These are phyloP conservation scores for Tapirus terrestris DNA, from an alignment of 2,113 vertebrate genomes.

Conservation along the genomic window DNA sequence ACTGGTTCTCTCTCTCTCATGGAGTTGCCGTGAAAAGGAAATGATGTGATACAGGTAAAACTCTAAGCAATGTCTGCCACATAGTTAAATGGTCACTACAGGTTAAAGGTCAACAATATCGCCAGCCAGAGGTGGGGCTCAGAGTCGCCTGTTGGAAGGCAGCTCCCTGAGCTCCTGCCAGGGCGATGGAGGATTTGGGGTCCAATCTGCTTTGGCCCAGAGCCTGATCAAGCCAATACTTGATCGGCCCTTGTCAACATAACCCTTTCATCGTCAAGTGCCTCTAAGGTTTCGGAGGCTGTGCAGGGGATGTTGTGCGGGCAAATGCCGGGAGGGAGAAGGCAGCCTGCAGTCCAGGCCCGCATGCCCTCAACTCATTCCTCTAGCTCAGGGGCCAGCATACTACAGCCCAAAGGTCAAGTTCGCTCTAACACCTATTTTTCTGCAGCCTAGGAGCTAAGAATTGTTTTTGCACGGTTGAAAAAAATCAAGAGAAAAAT, in stretches of 20 bases:
- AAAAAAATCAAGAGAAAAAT: background rate
- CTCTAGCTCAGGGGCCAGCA: background rate
- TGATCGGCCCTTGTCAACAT: background rate
- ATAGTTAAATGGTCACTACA: background rate
- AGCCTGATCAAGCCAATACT: background rate
- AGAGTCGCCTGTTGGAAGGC: background rate
- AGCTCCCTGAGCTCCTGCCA: background rate
- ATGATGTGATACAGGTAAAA: fast-evolving
- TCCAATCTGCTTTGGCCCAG: background rate
- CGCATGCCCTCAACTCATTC: background rate
- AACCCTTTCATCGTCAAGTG: background rate
- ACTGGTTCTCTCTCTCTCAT: background rate
- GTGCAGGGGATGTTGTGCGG: background rate
- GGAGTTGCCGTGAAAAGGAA: background rate
- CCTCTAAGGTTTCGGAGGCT: background rate
- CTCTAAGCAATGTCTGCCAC: background rate
- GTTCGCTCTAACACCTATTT: background rate
- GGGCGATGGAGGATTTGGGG: background rate
- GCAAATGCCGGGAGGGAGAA: background rate
- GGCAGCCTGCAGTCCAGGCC: background rate
- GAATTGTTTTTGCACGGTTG: background rate
- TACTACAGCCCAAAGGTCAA: background rate
- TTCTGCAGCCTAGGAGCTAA: background rate
- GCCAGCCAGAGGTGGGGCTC: background rate
- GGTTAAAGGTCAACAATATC: background rate